phyloP scores from a whole-genome alignment of 1,140 invertebrate genomes.

The Metaphire vulgaris region DNA sequence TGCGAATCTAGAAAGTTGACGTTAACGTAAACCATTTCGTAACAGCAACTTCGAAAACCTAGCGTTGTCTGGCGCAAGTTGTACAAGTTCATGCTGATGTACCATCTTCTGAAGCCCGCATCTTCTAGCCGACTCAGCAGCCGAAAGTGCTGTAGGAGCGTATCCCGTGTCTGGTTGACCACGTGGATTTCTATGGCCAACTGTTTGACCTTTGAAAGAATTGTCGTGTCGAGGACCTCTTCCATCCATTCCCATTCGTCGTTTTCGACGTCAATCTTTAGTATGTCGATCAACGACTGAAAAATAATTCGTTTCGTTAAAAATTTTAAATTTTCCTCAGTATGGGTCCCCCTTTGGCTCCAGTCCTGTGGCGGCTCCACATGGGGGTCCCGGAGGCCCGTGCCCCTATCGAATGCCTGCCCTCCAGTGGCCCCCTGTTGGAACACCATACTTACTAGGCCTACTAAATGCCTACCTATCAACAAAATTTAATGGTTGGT shows the following conservation, averaged over 20 bases:
- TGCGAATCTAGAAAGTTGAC: conserved; percentile 8
- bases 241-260: conserved; percentile 9
- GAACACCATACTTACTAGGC: too few species aligned
- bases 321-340: too few species aligned
- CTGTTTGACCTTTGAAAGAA: conserved; percentile 15
- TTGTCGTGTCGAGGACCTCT: background rate
- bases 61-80: background rate
- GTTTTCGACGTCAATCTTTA: conserved; percentile 18
- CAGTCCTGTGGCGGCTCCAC: too few species aligned
- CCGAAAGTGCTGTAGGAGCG: background rate
- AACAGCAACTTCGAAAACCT: background rate
- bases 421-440: too few species aligned
- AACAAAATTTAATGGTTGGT: too few species aligned
- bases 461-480: too few species aligned
- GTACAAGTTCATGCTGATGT: background rate
- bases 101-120: conserved; percentile 12
- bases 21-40: conserved; percentile 13
- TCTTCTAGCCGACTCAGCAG: conserved; percentile 8
- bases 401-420: too few species aligned
- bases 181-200: conserved; percentile 12
- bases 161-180: background rate
- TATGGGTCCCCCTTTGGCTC: too few species aligned
- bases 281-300: background rate
- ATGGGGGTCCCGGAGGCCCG: too few species aligned
- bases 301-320: too few species aligned